A percentile compares a stretch with the other conserved stretches of the same genome.
These are phyloP conservation scores for Dendrolimus kikuchii DNA, from an alignment of 1,140 invertebrate genomes.

Conservation along the genomic window DNA sequence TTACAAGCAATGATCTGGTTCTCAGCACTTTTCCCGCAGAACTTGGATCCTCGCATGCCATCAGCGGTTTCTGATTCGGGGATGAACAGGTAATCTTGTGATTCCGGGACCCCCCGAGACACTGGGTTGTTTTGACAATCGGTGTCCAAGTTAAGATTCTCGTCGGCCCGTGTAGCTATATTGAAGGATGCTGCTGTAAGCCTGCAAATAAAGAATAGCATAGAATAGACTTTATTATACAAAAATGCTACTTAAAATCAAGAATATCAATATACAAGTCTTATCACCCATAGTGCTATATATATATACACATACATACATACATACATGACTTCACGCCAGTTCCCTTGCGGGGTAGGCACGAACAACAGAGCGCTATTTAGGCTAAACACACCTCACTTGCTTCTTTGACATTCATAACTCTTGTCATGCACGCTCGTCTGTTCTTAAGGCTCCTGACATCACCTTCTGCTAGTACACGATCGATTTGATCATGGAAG, in stretches of 20 bases:
- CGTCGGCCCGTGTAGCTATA: slow-evolving; percentile 36
- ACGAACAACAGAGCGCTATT: too few relatives aligned
- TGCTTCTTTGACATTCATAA: too few relatives aligned
- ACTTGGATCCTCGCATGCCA: slow-evolving; percentile 57
- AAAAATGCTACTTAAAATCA: slow-evolving; percentile 1
- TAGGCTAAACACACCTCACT: too few relatives aligned
- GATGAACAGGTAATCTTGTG: slow-evolving; percentile 71
- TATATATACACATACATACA: too few relatives aligned
- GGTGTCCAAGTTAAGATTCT: slow-evolving; percentile 53
- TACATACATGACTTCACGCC: too few relatives aligned
- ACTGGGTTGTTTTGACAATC: slow-evolving; percentile 61
- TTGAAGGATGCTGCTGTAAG: slow-evolving; percentile 55
- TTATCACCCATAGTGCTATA: too few relatives aligned
- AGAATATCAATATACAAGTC: neutral
- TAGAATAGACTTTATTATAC: too few relatives aligned
- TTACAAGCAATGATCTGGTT: slow-evolving; percentile 63
- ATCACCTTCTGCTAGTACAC: too few relatives aligned
- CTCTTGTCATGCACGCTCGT: too few relatives aligned
- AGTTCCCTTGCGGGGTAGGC: too few relatives aligned
- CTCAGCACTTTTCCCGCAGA: slow-evolving; percentile 51
- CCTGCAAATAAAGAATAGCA: slow-evolving; percentile 18
- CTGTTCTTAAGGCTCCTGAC: too few relatives aligned
- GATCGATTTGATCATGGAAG: too few relatives aligned
- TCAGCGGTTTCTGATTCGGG: slow-evolving; percentile 66
- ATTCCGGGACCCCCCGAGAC: slow-evolving; percentile 36